Evolutionary conservation across 1,140 invertebrate species (phyloP), one percentile per base, ranked within the genome.

Genomic region (Drosophila insularis): DNA sequence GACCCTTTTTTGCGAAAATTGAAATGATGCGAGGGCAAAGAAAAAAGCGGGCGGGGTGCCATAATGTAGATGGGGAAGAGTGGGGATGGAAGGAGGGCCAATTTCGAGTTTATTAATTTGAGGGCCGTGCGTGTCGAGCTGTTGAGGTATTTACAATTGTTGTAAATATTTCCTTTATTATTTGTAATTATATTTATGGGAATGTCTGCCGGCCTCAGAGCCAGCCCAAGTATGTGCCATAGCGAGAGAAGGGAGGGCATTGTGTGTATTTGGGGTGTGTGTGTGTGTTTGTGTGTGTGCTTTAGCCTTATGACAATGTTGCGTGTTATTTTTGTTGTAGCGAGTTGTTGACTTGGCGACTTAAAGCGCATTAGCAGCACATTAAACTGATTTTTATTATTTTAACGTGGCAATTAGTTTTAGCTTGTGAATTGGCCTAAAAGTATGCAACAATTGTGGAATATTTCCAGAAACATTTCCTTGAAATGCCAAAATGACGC

Each of bases 161-260:
- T 89, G 84, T 84, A 89, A 84, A 80, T 89, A 89, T 89, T 89
- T 89, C 85, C 77, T 84, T 89, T 89, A 89, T 89, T 84, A 84
- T 89, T 50, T 89, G 85, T 75, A 89, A 89, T 89, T 89, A 89
- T 89, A 89, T 89, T 89, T 89, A 80, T 89, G 73, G 63, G 74
- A 81, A 79, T 79, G 68, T 39, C 37, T 58, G 14, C 27, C 14
- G n/a, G 37, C 59, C 23, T 3, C 31, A 54, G 35, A 37, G 35
- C 35, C 35, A 10, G 10, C 2, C 35, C 10, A 37, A 37, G 35
- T 13, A 13, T 11, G 35, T 13, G 35, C 35, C 10, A 37, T 1
- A 37, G 35, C 3, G 11, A 23, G 21, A 27, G 40, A 39, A 37
- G 27, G 43, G n/a, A 59, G 23, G 31, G 46, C 17, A 5, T 10